Percentiles rank a stretch among this genome's conserved stretches.
phyloP scores from a whole-genome alignment of 2,797 vertebrate genomes.

The Acipenser ruthenus region DNA sequence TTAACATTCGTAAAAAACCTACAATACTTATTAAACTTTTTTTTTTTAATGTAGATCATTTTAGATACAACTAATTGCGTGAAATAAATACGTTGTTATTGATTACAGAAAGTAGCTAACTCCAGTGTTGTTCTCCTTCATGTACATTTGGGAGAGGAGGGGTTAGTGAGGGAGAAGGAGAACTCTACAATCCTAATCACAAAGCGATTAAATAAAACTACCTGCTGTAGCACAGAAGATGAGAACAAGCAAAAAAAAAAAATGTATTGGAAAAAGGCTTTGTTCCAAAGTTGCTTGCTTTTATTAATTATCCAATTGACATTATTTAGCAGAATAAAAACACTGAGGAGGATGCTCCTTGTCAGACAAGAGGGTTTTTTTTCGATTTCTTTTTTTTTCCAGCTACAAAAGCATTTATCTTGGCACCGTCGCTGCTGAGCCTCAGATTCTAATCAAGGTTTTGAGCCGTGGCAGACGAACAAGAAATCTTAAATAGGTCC shows the following conservation, averaged over 20 bases:
- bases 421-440: neutral
- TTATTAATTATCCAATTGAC: slow-evolving; percentile 26
- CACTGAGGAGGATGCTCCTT: neutral
- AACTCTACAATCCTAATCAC: too few relatives aligned
- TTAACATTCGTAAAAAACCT: too few relatives aligned
- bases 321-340: slow-evolving; percentile 15
- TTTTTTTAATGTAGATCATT: too few relatives aligned
- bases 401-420: neutral
- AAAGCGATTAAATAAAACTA: neutral
- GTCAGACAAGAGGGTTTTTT: slow-evolving; percentile 1
- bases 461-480: neutral
- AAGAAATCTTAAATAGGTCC: slow-evolving; percentile 27
- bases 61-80: too few relatives aligned
- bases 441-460: neutral
- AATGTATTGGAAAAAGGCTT: slow-evolving; percentile 8
- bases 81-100: too few relatives aligned
- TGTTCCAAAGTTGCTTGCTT: slow-evolving; percentile 24
- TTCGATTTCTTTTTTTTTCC: neutral
- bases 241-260: neutral
- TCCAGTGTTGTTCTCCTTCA: too few relatives aligned
- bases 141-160: too few relatives aligned
- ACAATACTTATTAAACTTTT: too few relatives aligned
- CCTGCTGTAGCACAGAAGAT: neutral
- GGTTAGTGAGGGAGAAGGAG: too few relatives aligned
- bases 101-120: too few relatives aligned